A percentile compares a stretch with the other conserved stretches of the same genome.
phyloP scores from a whole-genome alignment of 2,888 invertebrate species.

The Piscicola geometra region DNA sequence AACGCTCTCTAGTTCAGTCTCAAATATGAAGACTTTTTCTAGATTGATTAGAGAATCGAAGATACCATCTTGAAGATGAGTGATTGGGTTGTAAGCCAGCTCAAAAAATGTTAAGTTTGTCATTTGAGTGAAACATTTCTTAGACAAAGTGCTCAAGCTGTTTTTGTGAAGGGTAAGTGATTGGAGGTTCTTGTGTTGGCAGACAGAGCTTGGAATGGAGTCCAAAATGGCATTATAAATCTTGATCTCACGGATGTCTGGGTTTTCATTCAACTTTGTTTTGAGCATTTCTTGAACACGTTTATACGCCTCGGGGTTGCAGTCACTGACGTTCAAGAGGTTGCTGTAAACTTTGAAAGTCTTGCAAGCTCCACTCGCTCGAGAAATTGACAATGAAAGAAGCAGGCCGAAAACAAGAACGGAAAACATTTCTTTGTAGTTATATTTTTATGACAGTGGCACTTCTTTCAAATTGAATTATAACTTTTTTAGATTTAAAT shows the following conservation, averaged over 20 bases:
- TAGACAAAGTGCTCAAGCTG: neutral
- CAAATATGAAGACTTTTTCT: neutral
- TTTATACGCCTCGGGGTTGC: neutral
- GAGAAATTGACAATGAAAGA: neutral
- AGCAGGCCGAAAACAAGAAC: neutral
- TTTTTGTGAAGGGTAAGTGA: neutral
- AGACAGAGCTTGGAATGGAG: neutral
- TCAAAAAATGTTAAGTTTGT: neutral
- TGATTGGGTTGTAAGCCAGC: neutral
- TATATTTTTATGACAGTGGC: too few species aligned
- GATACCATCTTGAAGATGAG: conserved; percentile 20
- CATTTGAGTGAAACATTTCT: conserved; percentile 20
- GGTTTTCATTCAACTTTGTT: neutral
- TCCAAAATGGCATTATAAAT: neutral
- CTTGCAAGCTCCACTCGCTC: neutral
- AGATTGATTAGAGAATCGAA: conserved; percentile 22
- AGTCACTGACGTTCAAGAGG: neutral
- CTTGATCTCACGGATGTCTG: neutral
- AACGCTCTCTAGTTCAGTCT: neutral
- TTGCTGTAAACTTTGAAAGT: too few species aligned
- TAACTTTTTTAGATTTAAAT: too few species aligned
- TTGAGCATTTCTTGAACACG: neutral
- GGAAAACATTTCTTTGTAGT: too few species aligned
- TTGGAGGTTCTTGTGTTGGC: neutral
- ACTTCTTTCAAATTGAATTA: too few species aligned